Base-by-base conservation (phyloP, 1,140 invertebrate genomes). In the Adoxophyes honmai region DNA sequence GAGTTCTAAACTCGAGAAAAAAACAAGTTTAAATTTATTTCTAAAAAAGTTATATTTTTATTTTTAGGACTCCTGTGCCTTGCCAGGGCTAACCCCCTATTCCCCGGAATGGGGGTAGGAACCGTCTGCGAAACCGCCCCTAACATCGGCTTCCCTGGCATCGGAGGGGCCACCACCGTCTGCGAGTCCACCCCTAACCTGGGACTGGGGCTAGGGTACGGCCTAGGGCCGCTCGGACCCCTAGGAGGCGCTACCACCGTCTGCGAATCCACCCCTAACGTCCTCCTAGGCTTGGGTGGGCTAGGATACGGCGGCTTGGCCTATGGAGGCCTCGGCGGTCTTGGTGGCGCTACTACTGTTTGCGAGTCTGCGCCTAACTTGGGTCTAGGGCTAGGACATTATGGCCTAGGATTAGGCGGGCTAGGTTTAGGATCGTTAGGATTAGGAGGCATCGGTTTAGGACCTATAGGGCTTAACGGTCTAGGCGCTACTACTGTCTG, bases 71-170 rank as follows among this genome's bases (percentile, higher is more conserved):
- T 68, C 10, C 21, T 73, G 9, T 68, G 64, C 64, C 18, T 64
- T 6, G 63, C 53, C 1, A 52, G 44, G n/a, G 70, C 67, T 63
- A 70, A 66, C 33, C 73, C 75, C 0, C n/a, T 79, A n/a, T 65
- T 63, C 0, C 60, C 62, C 15, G 62, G 65, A 5, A 64, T 68
- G 9, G 15, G 21, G 18, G n/a, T n/a, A n/a, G n/a, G n/a, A 1
- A 73, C 70, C 7, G 68, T 73, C 6, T 73, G 70, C 13, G 73
- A 76, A 38, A 44, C 55, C 11, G 42, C 36, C 0, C 64, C 61
- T 10, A 64, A 55, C 55, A 21, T 54, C 5, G 42, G 36, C 9
- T 9, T 39, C 14, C 42, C 54, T 34, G 21, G 21, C 21, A 0
- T 28, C 9, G 28, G 18, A 52, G 48, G 59, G 18, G 58, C 21